Base-by-base conservation (phyloP, 2,888 invertebrate species). In the Andrena flavipes region DNA sequence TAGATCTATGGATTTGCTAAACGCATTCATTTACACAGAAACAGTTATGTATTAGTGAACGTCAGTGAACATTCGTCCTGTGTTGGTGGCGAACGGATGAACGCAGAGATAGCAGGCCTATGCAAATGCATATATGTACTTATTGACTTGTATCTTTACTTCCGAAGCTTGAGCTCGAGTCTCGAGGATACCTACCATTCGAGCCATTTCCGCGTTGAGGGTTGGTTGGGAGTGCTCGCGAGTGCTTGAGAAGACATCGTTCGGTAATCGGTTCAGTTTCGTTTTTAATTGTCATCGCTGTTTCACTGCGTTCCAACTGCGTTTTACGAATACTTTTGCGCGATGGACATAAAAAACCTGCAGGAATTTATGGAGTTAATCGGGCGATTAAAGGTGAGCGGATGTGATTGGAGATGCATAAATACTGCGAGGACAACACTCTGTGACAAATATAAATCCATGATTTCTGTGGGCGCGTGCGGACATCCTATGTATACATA, bases 291-390 rank as follows among this genome's bases (percentile, higher is more conserved):
- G 0, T n/a, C 16, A 6, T 54, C 16, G 2, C 4, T 2, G 1
- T 0, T 48, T 35, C 6, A 8, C 23, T 48, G 7, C 23, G 63
- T 2, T 7, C 5, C 5, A 20, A 13, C 8, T 4, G 5, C n/a
- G 5, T 48, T 56, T 23, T 2, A 20, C 20, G 0, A 1, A 16
- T 42, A 8, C 29, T 54, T 29, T 10, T 23, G 26, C 8, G 75
- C 2, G 33, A 92, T 93, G 84, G 94, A 95, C 79, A 94, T 94
- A 65, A 92, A 94, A 69, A 95, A 95, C 89, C 94, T 95, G 64
- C 93, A 96, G 64, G 96, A 96, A 91, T 97, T 97, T 92, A 95
- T 97, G 92, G 96, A 97, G 92, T 94, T 96, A 79, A 95, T 97
- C 79, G 97, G 97, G 13, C 95, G 96, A 89, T 94, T 97, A 20